phyloP scores from a whole-genome alignment of 2,888 invertebrate genomes.

The Pomacea canaliculata region DNA sequence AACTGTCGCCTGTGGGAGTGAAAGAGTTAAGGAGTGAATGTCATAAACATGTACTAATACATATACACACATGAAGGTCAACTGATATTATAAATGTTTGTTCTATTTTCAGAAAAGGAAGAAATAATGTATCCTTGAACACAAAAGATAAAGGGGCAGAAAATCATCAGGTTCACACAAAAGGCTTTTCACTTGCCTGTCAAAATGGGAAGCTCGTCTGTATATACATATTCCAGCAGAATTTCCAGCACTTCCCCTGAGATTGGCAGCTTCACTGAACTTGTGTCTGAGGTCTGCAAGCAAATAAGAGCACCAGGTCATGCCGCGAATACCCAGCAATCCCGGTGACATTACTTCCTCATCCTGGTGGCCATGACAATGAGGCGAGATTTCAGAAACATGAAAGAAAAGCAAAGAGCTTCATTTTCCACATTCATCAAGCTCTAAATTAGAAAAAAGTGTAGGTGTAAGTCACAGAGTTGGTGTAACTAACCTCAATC shows the following conservation, averaged over 20 bases:
- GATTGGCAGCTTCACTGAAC: slow-evolving; percentile 76
- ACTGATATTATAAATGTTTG: too few relatives aligned
- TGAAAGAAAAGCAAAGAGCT: neutral
- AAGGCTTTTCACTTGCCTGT: slow-evolving; percentile 37
- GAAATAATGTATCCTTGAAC: too few relatives aligned
- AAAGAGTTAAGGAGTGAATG: too few relatives aligned
- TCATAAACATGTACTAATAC: too few relatives aligned
- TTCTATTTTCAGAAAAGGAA: too few relatives aligned
- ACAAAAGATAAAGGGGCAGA: too few relatives aligned
- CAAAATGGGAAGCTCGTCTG: slow-evolving; percentile 75
- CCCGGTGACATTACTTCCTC: neutral
- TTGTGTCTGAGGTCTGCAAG: slow-evolving; percentile 74
- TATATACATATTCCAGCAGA: slow-evolving; percentile 83
- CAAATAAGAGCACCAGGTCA: neutral
- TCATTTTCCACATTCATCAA: neutral
- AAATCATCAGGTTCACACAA: too few relatives aligned
- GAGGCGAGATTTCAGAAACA: neutral
- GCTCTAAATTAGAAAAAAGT: too few relatives aligned
- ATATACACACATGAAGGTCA: too few relatives aligned
- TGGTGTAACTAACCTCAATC: slow-evolving; percentile 76
- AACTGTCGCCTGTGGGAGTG: too few relatives aligned
- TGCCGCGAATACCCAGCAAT: too few relatives aligned
- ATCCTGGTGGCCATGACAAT: neutral
- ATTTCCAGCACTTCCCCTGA: slow-evolving; percentile 76
- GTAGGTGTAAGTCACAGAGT: too few relatives aligned